Evolutionary conservation across 1,140 invertebrate genomes (phyloP).

Genomic region (Euwallacea fornicatus): DNA sequence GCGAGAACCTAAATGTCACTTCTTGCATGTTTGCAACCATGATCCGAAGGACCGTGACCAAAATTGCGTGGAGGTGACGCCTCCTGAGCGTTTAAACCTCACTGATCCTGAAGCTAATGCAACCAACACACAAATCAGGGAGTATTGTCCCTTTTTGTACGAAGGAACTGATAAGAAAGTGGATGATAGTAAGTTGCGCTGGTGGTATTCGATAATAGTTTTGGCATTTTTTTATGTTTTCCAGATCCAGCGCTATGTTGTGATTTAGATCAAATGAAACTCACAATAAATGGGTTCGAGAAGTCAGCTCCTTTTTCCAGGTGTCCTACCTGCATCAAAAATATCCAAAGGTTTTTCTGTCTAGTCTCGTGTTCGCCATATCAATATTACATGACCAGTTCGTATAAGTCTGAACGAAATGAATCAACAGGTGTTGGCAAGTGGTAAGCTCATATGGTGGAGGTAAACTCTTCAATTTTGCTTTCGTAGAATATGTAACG

Average conservation of each 20-base stretch:
- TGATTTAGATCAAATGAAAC: constrained; percentile 54
- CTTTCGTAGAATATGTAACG: constrained; percentile 19
- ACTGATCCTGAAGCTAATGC: constrained; percentile 17
- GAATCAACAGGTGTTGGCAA: background rate
- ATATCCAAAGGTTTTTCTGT: constrained; percentile 62
- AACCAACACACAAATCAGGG: constrained; percentile 10
- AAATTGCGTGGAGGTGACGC: constrained; percentile 35
- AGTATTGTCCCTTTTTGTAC: constrained; percentile 40
- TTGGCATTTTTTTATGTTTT: constrained; percentile 3
- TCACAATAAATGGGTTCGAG: constrained; percentile 54
- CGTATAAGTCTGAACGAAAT: background rate
- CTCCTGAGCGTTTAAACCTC: constrained; percentile 24
- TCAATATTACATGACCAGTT: constrained; percentile 49
- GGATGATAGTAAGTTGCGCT: background rate
- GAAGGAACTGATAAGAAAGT: constrained; percentile 4
- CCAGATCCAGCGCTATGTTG: constrained; percentile 57
- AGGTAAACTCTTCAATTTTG: too few relatives aligned
- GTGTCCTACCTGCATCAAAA: constrained; percentile 63
- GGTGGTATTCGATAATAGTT: background rate
- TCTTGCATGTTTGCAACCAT: constrained; percentile 38
- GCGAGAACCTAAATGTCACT: constrained; percentile 25
- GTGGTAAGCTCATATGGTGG: background rate
- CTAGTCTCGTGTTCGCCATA: constrained; percentile 63
- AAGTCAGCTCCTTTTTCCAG: constrained; percentile 62
- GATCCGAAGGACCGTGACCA: constrained; percentile 28